Evolutionary conservation across 2,888 invertebrate genomes (phyloP), one percentile per base, ranked within the genome.

Genomic region (Acanthosepion esculentum): DNA sequence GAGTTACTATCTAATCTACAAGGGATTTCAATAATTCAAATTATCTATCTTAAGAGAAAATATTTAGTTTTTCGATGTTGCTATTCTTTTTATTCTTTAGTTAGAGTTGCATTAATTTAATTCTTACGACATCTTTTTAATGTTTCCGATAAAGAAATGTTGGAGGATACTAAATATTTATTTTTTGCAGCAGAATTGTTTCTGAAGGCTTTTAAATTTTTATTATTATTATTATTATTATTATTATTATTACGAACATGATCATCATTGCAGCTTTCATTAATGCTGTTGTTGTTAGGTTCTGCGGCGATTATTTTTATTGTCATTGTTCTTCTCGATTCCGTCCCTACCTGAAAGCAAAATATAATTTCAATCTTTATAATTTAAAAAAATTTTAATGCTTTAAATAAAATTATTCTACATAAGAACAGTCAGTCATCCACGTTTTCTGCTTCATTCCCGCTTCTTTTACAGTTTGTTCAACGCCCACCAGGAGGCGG

Each of bases 401-500:
- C 10, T 78, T 78, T 5, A n/a, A n/a, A 78, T 78, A 1, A 78
- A 78, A 33, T 33, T 15, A 2, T 78, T 78, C n/a, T 10, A 15
- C 5, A 33, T 78, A 2, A 23, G 78, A 78, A 33, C 10, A 78
- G 78, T 15, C 15, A 78, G 78, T 78, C 78, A 3, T 10, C 78
- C 15, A n/a, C 78, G 15, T 78, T 33, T n/a, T 15, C 78, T n/a
- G 15, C 78, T 15, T 78, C n/a, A 78, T 5, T 12, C 78, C 78
- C 12, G 78, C 78, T 33, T 33, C 78, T 15, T 78, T 78, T 2
- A 78, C 18, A 78, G 78, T 78, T 78, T 33, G 10, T 78, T 78
- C n/a, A 78, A 78, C 78, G 78, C 78, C 78, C n/a, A 78, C 78
- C 78, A 78, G 78, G 78, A 10, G 78, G 78, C 78, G 78, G 78